Conservation (phyloP, 2,797 vertebrate species). For the Monodelphis domestica region DNA sequence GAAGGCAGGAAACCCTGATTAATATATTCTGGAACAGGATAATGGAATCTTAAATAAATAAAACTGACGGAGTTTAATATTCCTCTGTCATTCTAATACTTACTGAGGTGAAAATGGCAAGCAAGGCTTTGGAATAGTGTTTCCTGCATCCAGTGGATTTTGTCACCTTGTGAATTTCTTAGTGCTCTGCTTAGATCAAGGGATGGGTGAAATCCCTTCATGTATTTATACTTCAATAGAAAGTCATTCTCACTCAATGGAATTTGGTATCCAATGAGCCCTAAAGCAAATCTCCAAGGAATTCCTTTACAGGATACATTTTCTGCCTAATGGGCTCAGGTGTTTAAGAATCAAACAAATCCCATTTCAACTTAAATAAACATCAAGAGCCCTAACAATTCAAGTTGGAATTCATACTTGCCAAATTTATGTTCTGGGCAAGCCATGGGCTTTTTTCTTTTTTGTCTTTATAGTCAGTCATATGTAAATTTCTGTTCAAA, state of each 20-base stretch:
- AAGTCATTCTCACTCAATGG: not conserved
- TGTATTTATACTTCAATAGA: constrained; percentile 59
- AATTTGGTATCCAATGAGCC: not conserved
- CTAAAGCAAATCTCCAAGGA: constrained; percentile 45
- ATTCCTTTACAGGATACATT: not conserved
- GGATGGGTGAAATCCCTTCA: not conserved
- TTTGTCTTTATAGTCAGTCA: not conserved
- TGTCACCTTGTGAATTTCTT: not conserved
- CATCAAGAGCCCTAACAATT: constrained; percentile 27
- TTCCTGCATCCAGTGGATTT: not conserved
- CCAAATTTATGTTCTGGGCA: not conserved
- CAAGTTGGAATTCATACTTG: constrained; percentile 26
- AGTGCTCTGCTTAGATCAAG: not conserved
- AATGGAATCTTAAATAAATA: not conserved
- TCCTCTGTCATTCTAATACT: constrained; percentile 47
- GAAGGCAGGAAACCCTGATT: constrained; percentile 2
- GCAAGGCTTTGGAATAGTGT: not conserved
- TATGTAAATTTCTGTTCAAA: not conserved
- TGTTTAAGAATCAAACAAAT: constrained; percentile 12
- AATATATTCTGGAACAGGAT: not conserved
- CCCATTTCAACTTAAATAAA: not conserved
- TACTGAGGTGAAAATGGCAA: constrained; percentile 46
- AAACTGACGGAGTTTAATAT: not conserved
- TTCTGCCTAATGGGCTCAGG: constrained; percentile 32
- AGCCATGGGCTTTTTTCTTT: not conserved